Evolutionary conservation across 2,113 vertebrate species (phyloP).

Genomic region (Odontesthes bonariensis): DNA sequence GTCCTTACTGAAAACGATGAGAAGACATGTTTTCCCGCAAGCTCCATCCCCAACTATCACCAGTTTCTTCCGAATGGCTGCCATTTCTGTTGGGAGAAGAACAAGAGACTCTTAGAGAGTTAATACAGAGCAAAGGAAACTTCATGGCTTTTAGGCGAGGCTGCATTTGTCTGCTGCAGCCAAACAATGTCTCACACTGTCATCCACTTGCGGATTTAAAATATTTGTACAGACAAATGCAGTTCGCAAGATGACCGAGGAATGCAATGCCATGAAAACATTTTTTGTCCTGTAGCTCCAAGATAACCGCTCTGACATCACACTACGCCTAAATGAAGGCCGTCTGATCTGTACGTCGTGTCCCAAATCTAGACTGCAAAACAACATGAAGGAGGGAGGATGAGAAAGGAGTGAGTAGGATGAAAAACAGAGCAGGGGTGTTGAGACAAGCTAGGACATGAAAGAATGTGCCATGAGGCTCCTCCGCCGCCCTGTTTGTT

Average conservation of each 20-base stretch:
- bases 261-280: not conserved
- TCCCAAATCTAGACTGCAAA: constrained; percentile 35
- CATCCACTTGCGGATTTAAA: constrained; percentile 9
- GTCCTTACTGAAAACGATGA: constrained; percentile 99
- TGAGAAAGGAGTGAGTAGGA: not conserved
- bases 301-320: constrained; percentile 17
- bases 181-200: not conserved
- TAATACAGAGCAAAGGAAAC: not conserved
- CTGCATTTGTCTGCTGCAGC: no score
- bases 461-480: constrained; percentile 52
- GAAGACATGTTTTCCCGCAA: constrained; percentile 96
- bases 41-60: constrained; percentile 98
- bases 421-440: constrained; percentile 8
- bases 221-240: not conserved
- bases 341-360: constrained; percentile 26
- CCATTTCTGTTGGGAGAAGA: constrained; percentile 85
- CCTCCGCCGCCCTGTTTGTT: constrained; percentile 33
- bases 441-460: constrained; percentile 38
- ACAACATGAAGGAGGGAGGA: not conserved
- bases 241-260: constrained; percentile 6
- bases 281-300: constrained; percentile 10
- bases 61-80: constrained; percentile 96
- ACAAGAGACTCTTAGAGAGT: not conserved
- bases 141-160: not conserved
- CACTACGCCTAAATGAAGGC: constrained; percentile 4